Evolutionary conservation across 35 echinoderm and acorn worm genomes (phyloP), one percentile per base, ranked within the genome.

Genomic region (Apostichopus japonicus): DNA sequence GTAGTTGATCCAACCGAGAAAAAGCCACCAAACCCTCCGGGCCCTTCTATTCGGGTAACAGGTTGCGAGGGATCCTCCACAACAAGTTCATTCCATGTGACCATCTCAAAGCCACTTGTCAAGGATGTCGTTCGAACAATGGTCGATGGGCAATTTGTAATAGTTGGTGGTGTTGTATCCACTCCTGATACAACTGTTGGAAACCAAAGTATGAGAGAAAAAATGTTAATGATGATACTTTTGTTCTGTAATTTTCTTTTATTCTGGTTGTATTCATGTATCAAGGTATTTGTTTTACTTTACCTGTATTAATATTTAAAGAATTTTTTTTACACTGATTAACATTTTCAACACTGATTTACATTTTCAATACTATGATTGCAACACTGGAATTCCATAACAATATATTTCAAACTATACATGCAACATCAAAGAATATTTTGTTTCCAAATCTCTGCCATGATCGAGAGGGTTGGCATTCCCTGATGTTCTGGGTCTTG

Each of bases 1-100:
- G 79, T 83, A 4, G 79, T 83, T 33, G 79, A 53, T 17, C 79
- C 79, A 54, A 83, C 79, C 54, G 44, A 24, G 54, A 83, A 83
- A 17, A 83, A 83, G 14, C 79, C 79, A 83, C 44, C 44, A 55
- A 54, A 54, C 14, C 54, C 54, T 11, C 19, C 51, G n/a, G 79
- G 79, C 17, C 79, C 79, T 55, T 44, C 7, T 52, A 54, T 83
- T 55, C n/a, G 79, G 0, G 0, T 9, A 8, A 83, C 79, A 52
- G 79, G 79, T 33, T 33, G 33, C 33, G 51, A 83, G 44, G 33
- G 6, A 55, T 33, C 79, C 44, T 10, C 54, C 17, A 83, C 79
- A 9, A 55, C 52, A 4, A 83, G 51, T 55, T 44, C 33, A 54
- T 83, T 51, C 79, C 79, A 83, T 52, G 54, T 83, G 1, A 83